A percentile compares a stretch with the other conserved stretches of the same genome.
Conservation (phyloP, 2,888 invertebrate genomes). For the Pyrocoelia pectoralis region DNA sequence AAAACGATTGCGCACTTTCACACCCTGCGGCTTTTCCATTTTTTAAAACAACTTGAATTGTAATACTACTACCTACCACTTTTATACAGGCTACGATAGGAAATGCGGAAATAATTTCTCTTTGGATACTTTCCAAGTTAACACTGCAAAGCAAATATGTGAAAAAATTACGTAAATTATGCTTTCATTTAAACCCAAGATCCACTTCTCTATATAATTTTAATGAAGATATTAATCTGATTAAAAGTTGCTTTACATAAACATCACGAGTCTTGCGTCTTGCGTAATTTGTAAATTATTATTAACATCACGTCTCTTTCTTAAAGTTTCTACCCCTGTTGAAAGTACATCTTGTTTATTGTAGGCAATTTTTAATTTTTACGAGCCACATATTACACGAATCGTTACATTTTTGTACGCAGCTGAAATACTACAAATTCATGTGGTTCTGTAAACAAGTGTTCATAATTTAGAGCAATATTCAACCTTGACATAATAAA, state of each 20-base stretch:
- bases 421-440: too few species aligned
- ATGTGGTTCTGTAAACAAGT: too few species aligned
- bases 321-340: background rate
- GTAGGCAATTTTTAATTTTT: too few species aligned
- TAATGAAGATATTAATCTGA: background rate
- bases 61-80: too few species aligned
- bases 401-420: too few species aligned
- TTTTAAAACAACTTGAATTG: too few species aligned
- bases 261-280: background rate
- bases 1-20: too few species aligned
- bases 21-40: too few species aligned
- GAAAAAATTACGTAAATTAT: constrained; percentile 18
- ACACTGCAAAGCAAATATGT: background rate
- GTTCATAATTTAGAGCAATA: too few species aligned
- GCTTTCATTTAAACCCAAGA: constrained; percentile 17
- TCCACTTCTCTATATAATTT: background rate
- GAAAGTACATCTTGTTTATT: too few species aligned
- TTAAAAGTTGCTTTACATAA: background rate
- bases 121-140: constrained; percentile 12
- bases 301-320: background rate
- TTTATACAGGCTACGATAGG: background rate
- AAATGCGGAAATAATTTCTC: constrained; percentile 18
- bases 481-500: background rate
- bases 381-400: too few species aligned
- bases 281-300: background rate